Percentiles rank a stretch among this genome's conserved stretches.
These are phyloP conservation scores for Plodia interpunctella DNA, from an alignment of 1,140 invertebrate species.

Conservation along the genomic window DNA sequence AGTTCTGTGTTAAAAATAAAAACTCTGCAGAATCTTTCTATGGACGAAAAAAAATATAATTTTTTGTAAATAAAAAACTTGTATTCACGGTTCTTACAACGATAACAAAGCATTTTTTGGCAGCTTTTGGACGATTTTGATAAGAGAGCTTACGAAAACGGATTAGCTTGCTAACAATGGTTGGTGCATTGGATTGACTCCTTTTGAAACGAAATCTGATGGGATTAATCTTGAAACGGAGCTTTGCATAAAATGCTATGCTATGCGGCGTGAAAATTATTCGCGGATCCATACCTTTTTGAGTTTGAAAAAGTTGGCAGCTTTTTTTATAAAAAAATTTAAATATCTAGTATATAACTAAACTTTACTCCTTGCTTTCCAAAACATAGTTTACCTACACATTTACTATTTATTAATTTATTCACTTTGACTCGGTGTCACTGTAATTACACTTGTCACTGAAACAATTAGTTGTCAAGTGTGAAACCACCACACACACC, in stretches of 20 bases:
- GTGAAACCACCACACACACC: background rate
- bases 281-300: no score
- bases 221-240: slow-evolving; percentile 1
- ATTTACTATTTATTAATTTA: no score
- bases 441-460: background rate
- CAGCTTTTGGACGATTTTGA: background rate
- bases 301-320: no score
- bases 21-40: no score
- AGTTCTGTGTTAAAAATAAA: no score
- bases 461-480: background rate
- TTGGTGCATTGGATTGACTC: slow-evolving; percentile 10
- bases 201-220: slow-evolving; percentile 9
- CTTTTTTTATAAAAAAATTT: no score
- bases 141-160: background rate
- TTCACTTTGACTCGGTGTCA: no score
- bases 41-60: no score
- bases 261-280: background rate
- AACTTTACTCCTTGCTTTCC: no score
- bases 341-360: no score
- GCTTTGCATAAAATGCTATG: background rate
- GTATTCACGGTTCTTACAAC: background rate
- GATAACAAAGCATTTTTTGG: background rate
- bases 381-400: no score
- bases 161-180: slow-evolving; percentile 1
- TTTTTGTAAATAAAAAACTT: no score